These are phyloP conservation scores for rabbit (Oryctolagus cuniculus) DNA, from an alignment of 2,113 vertebrate species.

Conservation along the genomic window DNA sequence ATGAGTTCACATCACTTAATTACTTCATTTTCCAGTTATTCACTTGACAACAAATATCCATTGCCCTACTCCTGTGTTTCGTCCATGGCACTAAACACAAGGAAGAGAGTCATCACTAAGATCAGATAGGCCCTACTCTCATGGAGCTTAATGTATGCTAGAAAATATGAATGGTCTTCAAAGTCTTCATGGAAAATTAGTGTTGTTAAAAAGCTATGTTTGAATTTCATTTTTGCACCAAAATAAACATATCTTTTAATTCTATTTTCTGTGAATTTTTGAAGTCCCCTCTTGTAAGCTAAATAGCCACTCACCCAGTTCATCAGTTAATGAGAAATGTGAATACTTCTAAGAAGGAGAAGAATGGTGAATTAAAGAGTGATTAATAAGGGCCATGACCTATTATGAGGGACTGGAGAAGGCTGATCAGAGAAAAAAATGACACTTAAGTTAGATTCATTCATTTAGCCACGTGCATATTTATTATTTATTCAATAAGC, in stretches of 20 bases:
- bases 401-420: neutral
- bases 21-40: neutral
- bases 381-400: neutral
- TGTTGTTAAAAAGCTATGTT: no score
- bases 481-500: constrained; percentile 20
- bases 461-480: neutral
- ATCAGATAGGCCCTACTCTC: neutral
- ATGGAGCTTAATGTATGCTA: neutral
- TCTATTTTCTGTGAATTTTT: no score
- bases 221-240: no score
- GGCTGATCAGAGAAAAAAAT: neutral
- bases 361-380: neutral
- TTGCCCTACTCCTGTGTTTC: neutral
- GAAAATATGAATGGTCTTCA: neutral
- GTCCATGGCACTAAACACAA: neutral
- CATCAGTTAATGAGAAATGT: neutral
- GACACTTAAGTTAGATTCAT: neutral
- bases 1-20: neutral
- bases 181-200: no score
- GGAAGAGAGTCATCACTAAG: neutral
- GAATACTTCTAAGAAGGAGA: neutral
- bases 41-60: neutral
- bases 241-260: no score
- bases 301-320: neutral
- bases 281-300: neutral